phyloP scores from a whole-genome alignment of 2,888 invertebrate genomes.

The Yponomeuta sedellus region DNA sequence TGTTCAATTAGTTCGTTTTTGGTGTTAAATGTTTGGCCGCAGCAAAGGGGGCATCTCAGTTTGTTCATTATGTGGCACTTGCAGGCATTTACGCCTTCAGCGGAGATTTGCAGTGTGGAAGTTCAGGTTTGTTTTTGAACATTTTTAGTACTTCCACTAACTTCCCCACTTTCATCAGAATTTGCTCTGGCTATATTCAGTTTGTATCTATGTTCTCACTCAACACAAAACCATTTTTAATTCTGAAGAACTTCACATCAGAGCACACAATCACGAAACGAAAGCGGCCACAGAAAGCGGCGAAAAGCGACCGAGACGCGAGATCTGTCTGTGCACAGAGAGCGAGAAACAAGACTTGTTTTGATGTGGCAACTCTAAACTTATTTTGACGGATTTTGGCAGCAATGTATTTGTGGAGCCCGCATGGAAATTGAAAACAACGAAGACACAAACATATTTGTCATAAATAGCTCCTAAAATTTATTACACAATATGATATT shows the following conservation, averaged over 20 bases:
- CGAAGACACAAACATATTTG: too few relatives aligned
- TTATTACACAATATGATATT: too few relatives aligned
- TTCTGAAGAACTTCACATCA: conserved; percentile 69
- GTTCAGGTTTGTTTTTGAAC: conserved; percentile 39
- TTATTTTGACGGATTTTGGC: too few relatives aligned
- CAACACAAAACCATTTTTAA: conserved; percentile 47
- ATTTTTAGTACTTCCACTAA: conserved; percentile 24
- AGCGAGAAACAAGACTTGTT: not conserved
- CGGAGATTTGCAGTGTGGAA: not conserved
- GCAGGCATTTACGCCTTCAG: conserved; percentile 19
- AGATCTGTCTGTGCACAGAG: too few relatives aligned
- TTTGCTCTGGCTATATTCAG: conserved; percentile 42
- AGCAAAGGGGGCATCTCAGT: conserved; percentile 79
- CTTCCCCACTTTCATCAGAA: not conserved
- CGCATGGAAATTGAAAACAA: too few relatives aligned
- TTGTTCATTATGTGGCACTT: conserved; percentile 65
- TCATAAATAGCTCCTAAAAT: too few relatives aligned
- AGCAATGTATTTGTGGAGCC: too few relatives aligned
- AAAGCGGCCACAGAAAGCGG: too few relatives aligned
- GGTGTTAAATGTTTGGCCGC: conserved; percentile 77
- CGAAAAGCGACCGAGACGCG: not conserved
- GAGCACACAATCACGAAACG: not conserved
- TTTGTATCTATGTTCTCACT: conserved; percentile 50
- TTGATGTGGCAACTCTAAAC: too few relatives aligned
- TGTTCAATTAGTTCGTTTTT: conserved; percentile 69